Conservation (phyloP, 2,113 vertebrate genomes). For the Jacana jacana region DNA sequence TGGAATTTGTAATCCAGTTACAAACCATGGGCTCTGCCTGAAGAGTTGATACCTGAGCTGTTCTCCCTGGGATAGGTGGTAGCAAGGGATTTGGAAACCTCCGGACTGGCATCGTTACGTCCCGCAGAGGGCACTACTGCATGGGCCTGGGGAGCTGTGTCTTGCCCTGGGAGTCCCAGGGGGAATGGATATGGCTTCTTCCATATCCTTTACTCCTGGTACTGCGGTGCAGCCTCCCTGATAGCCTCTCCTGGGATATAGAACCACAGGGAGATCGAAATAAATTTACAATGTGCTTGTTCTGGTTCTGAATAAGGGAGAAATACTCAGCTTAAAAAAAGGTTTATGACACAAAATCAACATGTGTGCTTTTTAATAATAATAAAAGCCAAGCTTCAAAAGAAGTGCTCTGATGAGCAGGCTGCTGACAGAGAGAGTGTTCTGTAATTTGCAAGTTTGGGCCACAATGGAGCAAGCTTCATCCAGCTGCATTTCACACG, state of each 20-base stretch:
- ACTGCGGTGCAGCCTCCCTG: background rate
- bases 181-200: background rate
- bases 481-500: accelerated
- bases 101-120: background rate
- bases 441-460: too few species aligned
- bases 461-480: background rate
- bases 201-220: accelerated
- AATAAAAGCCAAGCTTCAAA: background rate
- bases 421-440: background rate
- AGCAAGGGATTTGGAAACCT: background rate
- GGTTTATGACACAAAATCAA: background rate
- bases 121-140: background rate
- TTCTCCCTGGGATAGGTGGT: background rate
- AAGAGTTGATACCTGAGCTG: background rate
- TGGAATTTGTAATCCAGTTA: background rate
- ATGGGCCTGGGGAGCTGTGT: accelerated
- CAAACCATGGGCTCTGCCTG: background rate
- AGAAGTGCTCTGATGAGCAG: background rate
- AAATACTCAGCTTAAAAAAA: background rate
- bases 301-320: background rate
- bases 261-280: background rate
- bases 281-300: background rate
- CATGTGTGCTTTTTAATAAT: background rate
- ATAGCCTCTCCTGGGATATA: background rate
- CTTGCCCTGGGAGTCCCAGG: background rate